Conservation (phyloP, 2,797 vertebrate genomes). For the Anolis apletophallus region DNA sequence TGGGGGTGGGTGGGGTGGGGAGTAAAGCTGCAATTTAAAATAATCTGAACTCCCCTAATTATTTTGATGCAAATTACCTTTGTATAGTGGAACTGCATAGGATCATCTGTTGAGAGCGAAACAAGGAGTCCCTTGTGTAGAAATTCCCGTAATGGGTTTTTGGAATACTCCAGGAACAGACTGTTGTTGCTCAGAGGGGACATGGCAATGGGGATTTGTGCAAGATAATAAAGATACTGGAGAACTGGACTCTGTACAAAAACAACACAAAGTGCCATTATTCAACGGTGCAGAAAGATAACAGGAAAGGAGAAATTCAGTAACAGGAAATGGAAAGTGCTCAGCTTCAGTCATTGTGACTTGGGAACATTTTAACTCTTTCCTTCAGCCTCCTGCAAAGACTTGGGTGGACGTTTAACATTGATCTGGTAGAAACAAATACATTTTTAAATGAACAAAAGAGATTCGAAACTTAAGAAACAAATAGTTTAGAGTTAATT, state of each 20-base stretch:
- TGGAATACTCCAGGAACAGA: conserved; percentile 95
- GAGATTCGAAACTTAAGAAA: neutral
- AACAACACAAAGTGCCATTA: conserved; percentile 45
- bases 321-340: conserved; percentile 45
- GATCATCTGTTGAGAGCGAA: conserved; percentile 96
- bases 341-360: conserved; percentile 17
- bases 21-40: conserved; percentile 18
- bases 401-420: neutral
- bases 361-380: conserved; percentile 10
- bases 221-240: conserved; percentile 97
- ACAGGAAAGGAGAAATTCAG: conserved; percentile 18
- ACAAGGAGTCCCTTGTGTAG: conserved; percentile 93
- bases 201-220: conserved; percentile 97
- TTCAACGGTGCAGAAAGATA: conserved; percentile 29
- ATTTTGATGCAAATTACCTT: conserved; percentile 83
- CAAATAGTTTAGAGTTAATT: neutral
- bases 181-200: conserved; percentile 99
- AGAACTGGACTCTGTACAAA: conserved; percentile 91
- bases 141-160: conserved; percentile 94
- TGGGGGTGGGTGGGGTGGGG: neutral
- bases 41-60: conserved; percentile 28
- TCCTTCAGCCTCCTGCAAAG: neutral
- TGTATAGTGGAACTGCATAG: conserved; percentile 98
- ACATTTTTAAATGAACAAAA: conserved; percentile 24
- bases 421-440: neutral